Evolutionary conservation across 1,140 invertebrate species (phyloP).

Genomic region (Trichoplusia ni): DNA sequence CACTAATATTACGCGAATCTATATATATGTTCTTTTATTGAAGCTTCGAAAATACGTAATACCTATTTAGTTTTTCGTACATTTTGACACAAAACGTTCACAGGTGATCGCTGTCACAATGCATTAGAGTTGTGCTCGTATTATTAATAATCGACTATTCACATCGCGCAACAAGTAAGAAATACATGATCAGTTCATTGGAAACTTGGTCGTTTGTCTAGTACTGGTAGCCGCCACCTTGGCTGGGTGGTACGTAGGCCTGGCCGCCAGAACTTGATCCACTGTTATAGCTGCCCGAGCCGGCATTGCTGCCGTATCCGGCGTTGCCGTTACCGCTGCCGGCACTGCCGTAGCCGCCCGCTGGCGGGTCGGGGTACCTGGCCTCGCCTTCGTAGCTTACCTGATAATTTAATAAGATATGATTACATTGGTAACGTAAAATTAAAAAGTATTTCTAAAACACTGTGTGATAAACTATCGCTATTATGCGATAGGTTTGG

Average conservation of each 20-base stretch:
- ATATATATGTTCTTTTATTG: not conserved
- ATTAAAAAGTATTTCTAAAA: no score
- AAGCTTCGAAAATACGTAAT: no score
- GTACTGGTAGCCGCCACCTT: slow-evolving; percentile 82
- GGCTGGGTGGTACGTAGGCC: slow-evolving; percentile 68
- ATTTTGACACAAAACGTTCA: no score
- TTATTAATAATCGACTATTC: not conserved
- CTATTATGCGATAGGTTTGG: no score
- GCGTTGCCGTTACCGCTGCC: slow-evolving; percentile 18
- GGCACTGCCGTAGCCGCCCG: slow-evolving; percentile 21
- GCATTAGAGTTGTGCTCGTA: not conserved
- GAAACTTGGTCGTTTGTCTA: slow-evolving; percentile 49
- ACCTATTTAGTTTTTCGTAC: no score
- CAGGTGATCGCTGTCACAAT: not conserved
- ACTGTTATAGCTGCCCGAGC: not conserved
- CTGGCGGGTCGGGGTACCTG: slow-evolving; percentile 77
- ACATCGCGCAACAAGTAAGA: slow-evolving; percentile 9
- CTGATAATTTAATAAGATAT: slow-evolving; percentile 59
- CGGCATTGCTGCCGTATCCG: slow-evolving; percentile 14
- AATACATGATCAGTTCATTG: slow-evolving; percentile 13
- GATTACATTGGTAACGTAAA: not conserved
- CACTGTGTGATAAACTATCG: no score
- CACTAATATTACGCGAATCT: slow-evolving; percentile 9
- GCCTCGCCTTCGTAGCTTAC: slow-evolving; percentile 84
- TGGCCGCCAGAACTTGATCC: slow-evolving; percentile 52